A percentile compares a stretch with the other conserved stretches of the same genome.
These are phyloP conservation scores for Margarornis squamiger DNA, from an alignment of 2,797 vertebrate species.

Conservation along the genomic window DNA sequence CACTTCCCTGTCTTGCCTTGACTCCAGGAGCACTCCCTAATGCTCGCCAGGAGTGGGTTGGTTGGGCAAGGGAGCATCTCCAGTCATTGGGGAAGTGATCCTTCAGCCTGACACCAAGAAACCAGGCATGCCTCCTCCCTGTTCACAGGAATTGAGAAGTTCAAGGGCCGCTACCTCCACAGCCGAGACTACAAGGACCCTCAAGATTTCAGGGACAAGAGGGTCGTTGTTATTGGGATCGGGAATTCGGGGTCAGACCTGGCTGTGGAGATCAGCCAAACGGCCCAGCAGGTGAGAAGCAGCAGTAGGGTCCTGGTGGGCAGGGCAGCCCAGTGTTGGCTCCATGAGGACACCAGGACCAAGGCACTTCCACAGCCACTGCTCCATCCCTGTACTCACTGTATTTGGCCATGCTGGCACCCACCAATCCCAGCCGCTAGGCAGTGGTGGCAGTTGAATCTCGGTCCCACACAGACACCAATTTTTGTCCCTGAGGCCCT, in stretches of 20 bases:
- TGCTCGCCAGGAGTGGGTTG: not conserved
- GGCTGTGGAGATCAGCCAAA: constrained; percentile 84
- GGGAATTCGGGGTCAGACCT: constrained; percentile 88
- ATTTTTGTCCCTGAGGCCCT: accelerated
- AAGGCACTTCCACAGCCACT: accelerated
- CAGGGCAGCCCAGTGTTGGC: accelerated
- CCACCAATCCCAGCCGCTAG: not conserved
- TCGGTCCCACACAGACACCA: accelerated
- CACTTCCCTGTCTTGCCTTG: not conserved
- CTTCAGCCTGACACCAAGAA: not conserved
- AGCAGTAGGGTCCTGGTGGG: accelerated
- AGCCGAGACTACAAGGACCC: constrained; percentile 86
- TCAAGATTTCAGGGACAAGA: constrained; percentile 72
- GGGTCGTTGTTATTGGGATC: constrained; percentile 81
- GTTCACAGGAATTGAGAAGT: constrained; percentile 80
- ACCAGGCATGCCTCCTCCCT: not conserved
- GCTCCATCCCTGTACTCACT: accelerated
- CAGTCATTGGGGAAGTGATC: not conserved
- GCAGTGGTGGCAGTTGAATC: not conserved
- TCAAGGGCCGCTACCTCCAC: constrained; percentile 80
- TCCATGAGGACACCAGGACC: not conserved
- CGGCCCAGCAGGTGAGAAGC: constrained; percentile 79
- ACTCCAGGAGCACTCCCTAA: accelerated
- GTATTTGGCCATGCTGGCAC: not conserved
- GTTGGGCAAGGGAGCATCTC: accelerated